Evolutionary conservation across 1,140 invertebrate genomes (phyloP).

Genomic region (Rhizoglyphus robini): DNA sequence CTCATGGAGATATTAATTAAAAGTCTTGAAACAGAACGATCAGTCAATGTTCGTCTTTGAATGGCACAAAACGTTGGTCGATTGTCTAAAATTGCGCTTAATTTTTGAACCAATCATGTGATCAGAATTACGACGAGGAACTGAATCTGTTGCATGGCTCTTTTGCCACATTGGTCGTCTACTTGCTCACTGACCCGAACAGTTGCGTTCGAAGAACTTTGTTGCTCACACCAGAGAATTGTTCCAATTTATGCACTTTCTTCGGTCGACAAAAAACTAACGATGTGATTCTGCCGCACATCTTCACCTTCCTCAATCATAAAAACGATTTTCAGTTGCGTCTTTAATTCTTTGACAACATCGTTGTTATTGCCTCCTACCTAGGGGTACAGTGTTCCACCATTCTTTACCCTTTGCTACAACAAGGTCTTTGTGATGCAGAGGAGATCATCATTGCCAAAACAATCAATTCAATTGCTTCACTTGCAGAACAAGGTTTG

Average conservation of each 20-base stretch:
- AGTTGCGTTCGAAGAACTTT: constrained; percentile 78
- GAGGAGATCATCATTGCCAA: constrained; percentile 88
- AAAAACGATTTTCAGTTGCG: constrained; percentile 76
- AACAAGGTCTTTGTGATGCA: constrained; percentile 81
- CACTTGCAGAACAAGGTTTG: constrained; percentile 51
- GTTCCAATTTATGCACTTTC: constrained; percentile 79
- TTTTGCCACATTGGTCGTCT: constrained; percentile 68
- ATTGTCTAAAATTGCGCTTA: constrained; percentile 70
- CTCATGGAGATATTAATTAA: constrained; percentile 67
- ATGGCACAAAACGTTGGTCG: constrained; percentile 77
- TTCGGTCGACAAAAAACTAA: constrained; percentile 91
- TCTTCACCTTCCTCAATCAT: constrained; percentile 95
- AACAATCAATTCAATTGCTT: constrained; percentile 68
- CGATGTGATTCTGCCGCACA: constrained; percentile 84
- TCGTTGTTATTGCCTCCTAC: constrained; percentile 80
- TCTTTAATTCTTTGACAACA: constrained; percentile 79
- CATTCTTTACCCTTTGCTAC: constrained; percentile 75
- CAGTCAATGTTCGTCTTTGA: constrained; percentile 57
- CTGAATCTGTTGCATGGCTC: constrained; percentile 75
- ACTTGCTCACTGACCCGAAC: constrained; percentile 70
- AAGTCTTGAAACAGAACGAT: constrained; percentile 9
- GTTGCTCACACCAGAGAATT: constrained; percentile 59
- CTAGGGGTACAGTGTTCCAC: constrained; percentile 82
- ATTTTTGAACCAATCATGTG: constrained; percentile 28
- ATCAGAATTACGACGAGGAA: constrained; percentile 58